Percentiles rank a stretch among this genome's conserved stretches.
Conservation (phyloP, 1,140 invertebrate species). For the Physella acuta region DNA sequence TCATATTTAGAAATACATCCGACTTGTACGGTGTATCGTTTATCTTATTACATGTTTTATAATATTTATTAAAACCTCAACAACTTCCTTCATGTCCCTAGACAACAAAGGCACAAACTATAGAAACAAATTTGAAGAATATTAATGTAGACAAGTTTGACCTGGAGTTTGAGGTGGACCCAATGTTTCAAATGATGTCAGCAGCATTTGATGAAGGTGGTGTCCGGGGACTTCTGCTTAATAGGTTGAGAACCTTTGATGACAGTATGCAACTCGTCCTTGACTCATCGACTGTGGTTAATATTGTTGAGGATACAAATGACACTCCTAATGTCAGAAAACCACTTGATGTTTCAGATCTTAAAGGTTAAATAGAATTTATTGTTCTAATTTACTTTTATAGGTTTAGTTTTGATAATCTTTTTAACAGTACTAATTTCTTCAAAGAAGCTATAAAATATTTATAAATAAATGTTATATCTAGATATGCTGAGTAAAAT, state of each 20-base stretch:
- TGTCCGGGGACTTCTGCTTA: constrained; percentile 58
- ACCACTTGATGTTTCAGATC: constrained; percentile 34
- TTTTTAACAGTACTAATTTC: too few species aligned
- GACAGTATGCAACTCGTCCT: constrained; percentile 50
- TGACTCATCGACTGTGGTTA: constrained; percentile 47
- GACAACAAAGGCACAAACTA: constrained; percentile 31
- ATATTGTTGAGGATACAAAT: constrained; percentile 27
- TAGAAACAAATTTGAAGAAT: constrained; percentile 61
- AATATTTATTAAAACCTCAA: too few species aligned
- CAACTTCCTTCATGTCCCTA: too few species aligned
- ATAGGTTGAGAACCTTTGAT: constrained; percentile 55
- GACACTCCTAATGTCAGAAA: constrained; percentile 21
- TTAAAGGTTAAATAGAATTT: constrained; percentile 42
- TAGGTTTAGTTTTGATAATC: too few species aligned
- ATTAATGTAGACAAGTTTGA: constrained; percentile 60
- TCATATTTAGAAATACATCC: too few species aligned
- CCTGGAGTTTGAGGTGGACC: constrained; percentile 60
- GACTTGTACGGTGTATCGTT: too few species aligned
- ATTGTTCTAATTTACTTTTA: too few species aligned
- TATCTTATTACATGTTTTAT: too few species aligned
- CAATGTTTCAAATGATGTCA: constrained; percentile 61
- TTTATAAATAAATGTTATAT: too few species aligned
- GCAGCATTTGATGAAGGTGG: constrained; percentile 62
- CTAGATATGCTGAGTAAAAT: too few species aligned
- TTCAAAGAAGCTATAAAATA: too few species aligned